Evolutionary conservation across 1,140 invertebrate species (phyloP).

Genomic region (Battus philenor): DNA sequence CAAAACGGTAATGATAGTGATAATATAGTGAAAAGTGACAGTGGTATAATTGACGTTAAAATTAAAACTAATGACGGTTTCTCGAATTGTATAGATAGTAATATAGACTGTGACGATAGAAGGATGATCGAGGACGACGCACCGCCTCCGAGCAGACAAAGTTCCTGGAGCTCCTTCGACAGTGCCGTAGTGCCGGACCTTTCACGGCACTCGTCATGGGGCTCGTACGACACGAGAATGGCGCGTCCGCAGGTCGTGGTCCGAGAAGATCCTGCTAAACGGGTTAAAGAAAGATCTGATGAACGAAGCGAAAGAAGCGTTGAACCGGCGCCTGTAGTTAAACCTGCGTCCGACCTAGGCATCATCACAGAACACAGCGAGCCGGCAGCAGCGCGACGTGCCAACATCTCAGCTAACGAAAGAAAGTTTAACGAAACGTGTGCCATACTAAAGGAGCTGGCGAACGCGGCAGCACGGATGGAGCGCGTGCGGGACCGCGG

Average conservation of each 20-base stretch:
- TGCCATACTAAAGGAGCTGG: slow-evolving; percentile 71
- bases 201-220: slow-evolving; percentile 90
- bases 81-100: slow-evolving; percentile 82
- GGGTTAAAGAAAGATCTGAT: slow-evolving; percentile 45
- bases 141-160: slow-evolving; percentile 79
- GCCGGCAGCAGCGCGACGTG: slow-evolving; percentile 21
- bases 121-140: slow-evolving; percentile 71
- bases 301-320: slow-evolving; percentile 23
- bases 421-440: slow-evolving; percentile 64
- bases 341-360: slow-evolving; percentile 48
- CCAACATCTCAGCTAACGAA: slow-evolving; percentile 45
- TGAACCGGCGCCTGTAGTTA: slow-evolving; percentile 26
- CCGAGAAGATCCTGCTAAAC: slow-evolving; percentile 32
- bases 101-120: slow-evolving; percentile 84
- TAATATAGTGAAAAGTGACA: slow-evolving; percentile 75
- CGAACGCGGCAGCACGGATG: slow-evolving; percentile 39
- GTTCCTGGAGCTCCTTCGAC: slow-evolving; percentile 88
- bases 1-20: slow-evolving; percentile 55
- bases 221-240: slow-evolving; percentile 80
- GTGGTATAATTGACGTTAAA: slow-evolving; percentile 69
- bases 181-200: slow-evolving; percentile 83
- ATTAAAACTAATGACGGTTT: slow-evolving; percentile 79
- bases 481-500: slow-evolving; percentile 41
- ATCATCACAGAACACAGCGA: slow-evolving; percentile 62
- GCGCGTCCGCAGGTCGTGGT: slow-evolving; percentile 49